phyloP scores from a whole-genome alignment of 2,797 vertebrate species.

The Pseudocheirus occidentalis region DNA sequence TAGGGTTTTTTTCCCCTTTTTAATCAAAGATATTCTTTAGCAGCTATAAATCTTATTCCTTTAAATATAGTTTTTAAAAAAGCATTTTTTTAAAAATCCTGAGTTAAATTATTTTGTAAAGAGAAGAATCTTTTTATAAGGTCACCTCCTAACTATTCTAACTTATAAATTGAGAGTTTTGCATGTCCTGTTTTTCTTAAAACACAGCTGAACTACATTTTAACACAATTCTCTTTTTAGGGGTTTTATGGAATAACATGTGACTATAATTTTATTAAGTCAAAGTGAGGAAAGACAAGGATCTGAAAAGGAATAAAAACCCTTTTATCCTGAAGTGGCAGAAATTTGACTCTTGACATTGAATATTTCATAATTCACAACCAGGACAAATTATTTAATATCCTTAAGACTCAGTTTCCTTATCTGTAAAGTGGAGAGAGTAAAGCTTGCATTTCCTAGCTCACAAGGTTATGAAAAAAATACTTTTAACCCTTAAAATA shows the following conservation, averaged over 20 bases:
- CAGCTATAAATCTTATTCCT: neutral
- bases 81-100: neutral
- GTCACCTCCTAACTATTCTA: neutral
- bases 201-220: neutral
- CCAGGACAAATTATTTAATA: neutral
- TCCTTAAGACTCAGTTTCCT: neutral
- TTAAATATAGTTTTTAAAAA: slow-evolving; percentile 30
- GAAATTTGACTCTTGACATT: neutral
- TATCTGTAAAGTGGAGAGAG: neutral
- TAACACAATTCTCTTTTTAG: neutral
- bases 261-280: neutral
- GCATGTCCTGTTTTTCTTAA: neutral
- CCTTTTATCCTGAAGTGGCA: neutral
- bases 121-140: neutral
- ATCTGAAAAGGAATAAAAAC: neutral
- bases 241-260: neutral
- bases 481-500: neutral
- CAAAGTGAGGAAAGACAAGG: neutral
- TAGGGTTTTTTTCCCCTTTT: slow-evolving; percentile 7
- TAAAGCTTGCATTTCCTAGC: neutral
- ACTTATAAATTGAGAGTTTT: neutral
- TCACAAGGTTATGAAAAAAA: neutral
- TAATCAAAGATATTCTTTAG: neutral
- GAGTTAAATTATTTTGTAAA: neutral
- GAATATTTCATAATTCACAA: neutral